Base-by-base conservation (phyloP, 1,140 invertebrate genomes). In the Papilio glaucus region DNA sequence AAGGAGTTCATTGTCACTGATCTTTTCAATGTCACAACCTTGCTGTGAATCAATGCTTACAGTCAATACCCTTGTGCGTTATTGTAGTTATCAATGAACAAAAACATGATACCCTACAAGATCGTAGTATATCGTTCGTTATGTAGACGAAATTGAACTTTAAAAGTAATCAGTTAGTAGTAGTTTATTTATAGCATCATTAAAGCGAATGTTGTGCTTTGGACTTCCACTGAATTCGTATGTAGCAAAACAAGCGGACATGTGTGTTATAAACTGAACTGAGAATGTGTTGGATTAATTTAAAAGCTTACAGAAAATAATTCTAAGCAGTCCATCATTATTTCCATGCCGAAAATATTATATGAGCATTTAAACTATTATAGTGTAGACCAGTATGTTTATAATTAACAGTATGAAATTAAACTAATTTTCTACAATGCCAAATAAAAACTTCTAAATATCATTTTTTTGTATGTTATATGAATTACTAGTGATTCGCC, bases 281-380 rank as follows among this genome's bases (percentile, higher is more conserved):
- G 9, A 38, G 10, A 18, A n/a, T 62, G 10, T n/a, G 13, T 13
- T 21, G 37, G 61, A n/a, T 39, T 37, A 63, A 63, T 63, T 63
- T 39, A 63, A 39, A 63, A 63, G 33, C 61, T 63, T 33, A 62
- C n/a, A n/a, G n/a, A n/a, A n/a, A n/a, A n/a, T n/a, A n/a, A n/a
- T n/a, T n/a, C n/a, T n/a, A n/a, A n/a, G n/a, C n/a, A n/a, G n/a
- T n/a, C n/a, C n/a, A n/a, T n/a, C n/a, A n/a, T n/a, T n/a, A n/a
- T n/a, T n/a, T n/a, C n/a, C n/a, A n/a, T n/a, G n/a, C n/a, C n/a
- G n/a, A n/a, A n/a, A n/a, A n/a, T n/a, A n/a, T n/a, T n/a, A n/a
- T n/a, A n/a, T n/a, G n/a, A n/a, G n/a, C n/a, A n/a, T n/a, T n/a
- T n/a, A n/a, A n/a, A n/a, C n/a, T n/a, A n/a, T n/a, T n/a, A n/a